Evolutionary conservation across 2,797 vertebrate species (phyloP).

Genomic region (Alca torda): DNA sequence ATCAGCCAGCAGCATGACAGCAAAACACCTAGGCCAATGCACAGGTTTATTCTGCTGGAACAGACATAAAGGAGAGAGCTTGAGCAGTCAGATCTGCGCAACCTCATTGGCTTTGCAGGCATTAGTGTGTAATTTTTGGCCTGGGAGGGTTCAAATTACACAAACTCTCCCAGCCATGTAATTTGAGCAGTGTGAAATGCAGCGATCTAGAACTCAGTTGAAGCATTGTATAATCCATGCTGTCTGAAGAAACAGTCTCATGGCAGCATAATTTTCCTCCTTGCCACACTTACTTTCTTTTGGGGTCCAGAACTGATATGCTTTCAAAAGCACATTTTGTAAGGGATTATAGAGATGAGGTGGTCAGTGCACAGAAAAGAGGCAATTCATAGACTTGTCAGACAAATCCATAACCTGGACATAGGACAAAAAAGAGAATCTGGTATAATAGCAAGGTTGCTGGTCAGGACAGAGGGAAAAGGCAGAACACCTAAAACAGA

Average conservation of each 20-base stretch:
- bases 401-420: background rate
- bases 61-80: background rate
- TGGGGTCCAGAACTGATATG: background rate
- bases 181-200: background rate
- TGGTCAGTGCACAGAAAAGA: background rate
- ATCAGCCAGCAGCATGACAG: background rate
- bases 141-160: background rate
- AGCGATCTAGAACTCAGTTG: background rate
- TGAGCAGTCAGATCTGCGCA: background rate
- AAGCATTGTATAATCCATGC: background rate
- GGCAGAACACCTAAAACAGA: background rate
- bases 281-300: background rate
- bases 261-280: background rate
- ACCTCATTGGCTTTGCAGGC: background rate
- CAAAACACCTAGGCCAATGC: background rate
- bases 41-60: background rate
- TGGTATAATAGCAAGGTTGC: background rate
- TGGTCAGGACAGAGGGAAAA: background rate
- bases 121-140: background rate
- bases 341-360: background rate
- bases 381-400: background rate
- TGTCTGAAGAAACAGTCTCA: background rate
- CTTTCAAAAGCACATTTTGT: background rate
- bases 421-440: background rate
- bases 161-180: background rate